phyloP scores from a whole-genome alignment of 1,140 invertebrate genomes.

The Microvelia longipes region DNA sequence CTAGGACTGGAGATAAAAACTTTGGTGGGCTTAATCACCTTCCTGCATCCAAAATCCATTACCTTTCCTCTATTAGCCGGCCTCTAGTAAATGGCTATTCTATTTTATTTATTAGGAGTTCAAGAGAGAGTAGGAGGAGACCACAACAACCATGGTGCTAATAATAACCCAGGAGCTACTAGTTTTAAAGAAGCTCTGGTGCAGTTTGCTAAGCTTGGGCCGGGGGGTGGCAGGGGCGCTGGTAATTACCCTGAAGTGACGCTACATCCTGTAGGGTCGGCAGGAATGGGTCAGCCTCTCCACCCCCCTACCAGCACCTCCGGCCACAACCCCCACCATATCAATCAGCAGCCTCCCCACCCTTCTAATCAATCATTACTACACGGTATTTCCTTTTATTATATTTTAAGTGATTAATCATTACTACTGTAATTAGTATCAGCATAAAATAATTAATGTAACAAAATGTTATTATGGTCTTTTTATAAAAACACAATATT shows the following conservation, averaged over 20 bases:
- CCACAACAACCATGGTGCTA: not conserved
- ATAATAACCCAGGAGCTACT: slow-evolving; percentile 6
- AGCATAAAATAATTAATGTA: no score
- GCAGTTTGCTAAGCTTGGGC: slow-evolving; percentile 48
- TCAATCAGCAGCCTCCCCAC: not conserved
- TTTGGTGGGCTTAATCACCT: no score
- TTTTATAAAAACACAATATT: no score
- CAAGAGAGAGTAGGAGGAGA: not conserved
- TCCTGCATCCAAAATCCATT: no score
- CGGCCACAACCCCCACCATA: not conserved
- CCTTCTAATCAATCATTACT: not conserved
- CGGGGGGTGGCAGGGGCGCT: slow-evolving; percentile 27
- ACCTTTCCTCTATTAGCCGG: no score
- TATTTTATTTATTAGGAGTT: no score
- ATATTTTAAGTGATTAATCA: no score
- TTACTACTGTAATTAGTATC: no score
- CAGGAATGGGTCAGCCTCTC: slow-evolving; percentile 23
- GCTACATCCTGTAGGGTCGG: slow-evolving; percentile 44
- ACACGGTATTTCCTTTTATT: no score
- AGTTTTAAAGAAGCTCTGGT: slow-evolving; percentile 63
- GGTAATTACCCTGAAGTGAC: slow-evolving; percentile 63
- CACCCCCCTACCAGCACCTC: slow-evolving; percentile 23
- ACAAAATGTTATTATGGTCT: no score
- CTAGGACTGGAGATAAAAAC: no score
- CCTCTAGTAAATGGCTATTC: no score